Percentiles rank a stretch among this genome's conserved stretches.
Evolutionary conservation across 2,113 vertebrate species (phyloP).

Genomic region (Campylomormyrus tamandua): DNA sequence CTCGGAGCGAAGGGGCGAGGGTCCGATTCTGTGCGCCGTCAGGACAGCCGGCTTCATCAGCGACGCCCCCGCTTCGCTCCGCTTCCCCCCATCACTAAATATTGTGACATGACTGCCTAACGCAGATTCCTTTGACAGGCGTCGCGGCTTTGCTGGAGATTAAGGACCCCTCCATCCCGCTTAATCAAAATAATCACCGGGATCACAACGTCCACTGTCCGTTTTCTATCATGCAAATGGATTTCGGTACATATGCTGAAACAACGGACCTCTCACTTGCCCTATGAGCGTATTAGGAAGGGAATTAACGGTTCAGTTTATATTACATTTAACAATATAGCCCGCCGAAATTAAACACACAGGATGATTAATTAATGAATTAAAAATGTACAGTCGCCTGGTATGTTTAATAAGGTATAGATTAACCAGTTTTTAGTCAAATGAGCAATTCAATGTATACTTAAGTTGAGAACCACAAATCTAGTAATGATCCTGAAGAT

Average conservation of each 20-base stretch:
- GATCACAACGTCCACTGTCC: neutral
- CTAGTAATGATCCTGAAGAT: neutral
- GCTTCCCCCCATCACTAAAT: neutral
- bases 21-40: neutral
- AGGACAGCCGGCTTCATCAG: neutral
- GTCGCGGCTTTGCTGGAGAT: neutral
- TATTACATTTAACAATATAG: neutral
- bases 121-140: slow-evolving; percentile 8
- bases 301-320: neutral
- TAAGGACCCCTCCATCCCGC: neutral
- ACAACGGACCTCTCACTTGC: neutral
- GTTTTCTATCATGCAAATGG: neutral
- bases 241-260: neutral
- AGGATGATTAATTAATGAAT: neutral
- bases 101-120: slow-evolving; percentile 8
- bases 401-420: neutral
- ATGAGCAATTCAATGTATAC: neutral
- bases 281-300: neutral
- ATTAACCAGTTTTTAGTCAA: neutral
- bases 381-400: neutral
- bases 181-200: neutral
- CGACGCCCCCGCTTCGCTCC: slow-evolving; percentile 11
- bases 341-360: neutral
- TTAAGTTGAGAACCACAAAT: neutral
- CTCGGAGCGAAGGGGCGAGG: neutral